These are phyloP conservation scores for Balanococcus diminutus DNA, from an alignment of 2,888 invertebrate genomes.

Conservation along the genomic window DNA sequence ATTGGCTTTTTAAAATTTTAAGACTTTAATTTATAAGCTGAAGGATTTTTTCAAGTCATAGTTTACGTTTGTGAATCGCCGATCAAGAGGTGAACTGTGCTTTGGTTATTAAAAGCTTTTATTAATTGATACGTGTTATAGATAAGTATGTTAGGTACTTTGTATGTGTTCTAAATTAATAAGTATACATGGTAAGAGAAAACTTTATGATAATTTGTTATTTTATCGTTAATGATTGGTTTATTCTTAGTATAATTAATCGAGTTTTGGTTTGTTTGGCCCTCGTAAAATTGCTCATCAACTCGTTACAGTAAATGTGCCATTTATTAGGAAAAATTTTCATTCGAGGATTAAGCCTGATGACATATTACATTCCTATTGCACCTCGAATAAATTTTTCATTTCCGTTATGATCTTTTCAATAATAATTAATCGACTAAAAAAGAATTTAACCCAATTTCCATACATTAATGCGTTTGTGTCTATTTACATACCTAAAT, in stretches of 20 bases:
- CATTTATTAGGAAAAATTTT: neutral
- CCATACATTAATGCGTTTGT: neutral
- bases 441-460: constrained; percentile 40
- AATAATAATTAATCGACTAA: neutral
- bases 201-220: constrained; percentile 10
- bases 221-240: constrained; percentile 24
- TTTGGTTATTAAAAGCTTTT: neutral
- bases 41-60: neutral
- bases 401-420: neutral
- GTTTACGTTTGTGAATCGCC: neutral
- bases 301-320: neutral
- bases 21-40: neutral
- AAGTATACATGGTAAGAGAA: neutral
- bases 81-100: neutral
- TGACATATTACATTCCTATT: constrained; percentile 6
- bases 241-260: constrained; percentile 15
- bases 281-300: neutral
- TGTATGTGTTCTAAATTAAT: constrained; percentile 27
- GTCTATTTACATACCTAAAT: constrained; percentile 33
- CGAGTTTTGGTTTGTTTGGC: neutral
- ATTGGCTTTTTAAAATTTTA: neutral
- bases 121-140: constrained; percentile 10
- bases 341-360: neutral
- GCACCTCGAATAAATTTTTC: neutral
- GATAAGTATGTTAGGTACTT: constrained; percentile 14